Conservation (phyloP, 2,888 invertebrate species). For the Sarcophaga rosellei region DNA sequence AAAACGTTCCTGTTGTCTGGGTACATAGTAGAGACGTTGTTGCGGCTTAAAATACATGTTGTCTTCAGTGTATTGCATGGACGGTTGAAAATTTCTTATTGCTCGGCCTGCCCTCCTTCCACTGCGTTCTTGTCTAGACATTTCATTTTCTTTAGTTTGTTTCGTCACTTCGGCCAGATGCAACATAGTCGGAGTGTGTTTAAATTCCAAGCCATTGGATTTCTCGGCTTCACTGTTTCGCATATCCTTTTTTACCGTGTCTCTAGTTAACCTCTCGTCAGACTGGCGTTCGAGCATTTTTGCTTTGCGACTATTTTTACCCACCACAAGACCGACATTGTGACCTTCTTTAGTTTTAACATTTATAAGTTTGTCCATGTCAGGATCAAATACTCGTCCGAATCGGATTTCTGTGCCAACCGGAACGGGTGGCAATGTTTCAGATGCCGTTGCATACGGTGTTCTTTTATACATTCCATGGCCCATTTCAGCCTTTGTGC, state of each 20-base stretch:
- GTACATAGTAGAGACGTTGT: background rate
- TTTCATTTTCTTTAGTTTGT: constrained; percentile 72
- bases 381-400: constrained; percentile 88
- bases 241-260: constrained; percentile 24
- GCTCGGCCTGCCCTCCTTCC: constrained; percentile 27
- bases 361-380: constrained; percentile 88
- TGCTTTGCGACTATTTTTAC: constrained; percentile 76
- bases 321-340: constrained; percentile 85
- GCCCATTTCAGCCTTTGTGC: constrained; percentile 9
- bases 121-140: constrained; percentile 71
- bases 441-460: constrained; percentile 62
- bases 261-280: constrained; percentile 65
- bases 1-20: too few species aligned
- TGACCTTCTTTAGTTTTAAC: constrained; percentile 89
- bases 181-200: constrained; percentile 75
- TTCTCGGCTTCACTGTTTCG: background rate
- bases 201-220: constrained; percentile 60
- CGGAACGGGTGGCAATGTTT: constrained; percentile 82
- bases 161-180: constrained; percentile 74
- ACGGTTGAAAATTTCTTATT: constrained; percentile 5
- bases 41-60: constrained; percentile 28
- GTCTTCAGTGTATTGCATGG: constrained; percentile 40
- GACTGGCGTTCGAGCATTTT: constrained; percentile 73
- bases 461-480: constrained; percentile 36
- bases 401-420: constrained; percentile 89